These are phyloP conservation scores for Crepidodera aurea DNA, from an alignment of 2,888 invertebrate genomes.

Conservation along the genomic window DNA sequence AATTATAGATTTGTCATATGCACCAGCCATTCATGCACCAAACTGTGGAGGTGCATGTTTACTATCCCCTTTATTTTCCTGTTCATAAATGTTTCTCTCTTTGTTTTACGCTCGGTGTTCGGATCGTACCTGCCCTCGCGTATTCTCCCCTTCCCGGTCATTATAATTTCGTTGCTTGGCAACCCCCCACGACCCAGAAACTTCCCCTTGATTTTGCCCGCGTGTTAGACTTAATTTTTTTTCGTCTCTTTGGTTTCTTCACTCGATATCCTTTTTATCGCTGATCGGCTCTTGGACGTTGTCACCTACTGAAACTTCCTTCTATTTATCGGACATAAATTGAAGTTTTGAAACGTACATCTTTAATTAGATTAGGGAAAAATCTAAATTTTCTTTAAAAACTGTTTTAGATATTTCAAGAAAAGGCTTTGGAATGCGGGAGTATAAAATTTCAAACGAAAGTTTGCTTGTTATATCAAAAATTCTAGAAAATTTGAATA, in stretches of 20 bases:
- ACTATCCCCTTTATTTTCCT: conserved; percentile 29
- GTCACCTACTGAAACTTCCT: not conserved
- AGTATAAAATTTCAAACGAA: too few species aligned
- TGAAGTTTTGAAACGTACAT: too few species aligned
- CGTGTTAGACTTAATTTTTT: conserved; percentile 34
- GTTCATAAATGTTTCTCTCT: conserved; percentile 31
- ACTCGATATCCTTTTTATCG: conserved; percentile 26
- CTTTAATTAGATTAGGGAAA: too few species aligned
- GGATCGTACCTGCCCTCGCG: conserved; percentile 42
- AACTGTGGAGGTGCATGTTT: conserved; percentile 29
- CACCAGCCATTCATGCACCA: conserved; percentile 4
- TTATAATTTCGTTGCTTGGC: conserved; percentile 56
- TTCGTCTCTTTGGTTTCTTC: conserved; percentile 24
- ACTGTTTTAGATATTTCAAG: too few species aligned
- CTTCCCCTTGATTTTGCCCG: conserved; percentile 45
- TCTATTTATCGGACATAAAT: too few species aligned
- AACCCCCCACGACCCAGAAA: conserved; percentile 57
- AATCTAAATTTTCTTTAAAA: too few species aligned
- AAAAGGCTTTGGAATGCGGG: too few species aligned
- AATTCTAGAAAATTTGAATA: too few species aligned
- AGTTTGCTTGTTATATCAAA: too few species aligned
- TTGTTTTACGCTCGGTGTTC: conserved; percentile 33
- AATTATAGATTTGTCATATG: conserved; percentile 13
- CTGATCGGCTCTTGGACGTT: conserved; percentile 11
- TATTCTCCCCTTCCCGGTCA: conserved; percentile 43